Conservation (phyloP, 2,888 invertebrate species). For the Willowsia nigromaculata region DNA sequence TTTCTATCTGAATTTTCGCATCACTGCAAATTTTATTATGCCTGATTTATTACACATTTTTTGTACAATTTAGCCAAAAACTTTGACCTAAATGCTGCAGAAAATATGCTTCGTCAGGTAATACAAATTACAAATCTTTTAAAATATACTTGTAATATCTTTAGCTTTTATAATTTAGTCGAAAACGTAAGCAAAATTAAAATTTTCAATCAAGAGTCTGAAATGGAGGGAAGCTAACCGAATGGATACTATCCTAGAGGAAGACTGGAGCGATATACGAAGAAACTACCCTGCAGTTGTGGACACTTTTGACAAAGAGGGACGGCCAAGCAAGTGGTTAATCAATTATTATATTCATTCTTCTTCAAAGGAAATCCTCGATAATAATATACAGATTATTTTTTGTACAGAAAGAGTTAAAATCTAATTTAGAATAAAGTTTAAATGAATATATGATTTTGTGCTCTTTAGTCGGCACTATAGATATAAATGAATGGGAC, state of each 20-base stretch:
- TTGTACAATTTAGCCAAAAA: background rate
- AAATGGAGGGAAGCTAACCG: conserved; percentile 28
- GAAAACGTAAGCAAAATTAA: too few species aligned
- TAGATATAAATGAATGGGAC: conserved; percentile 30
- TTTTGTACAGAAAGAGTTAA: too few species aligned
- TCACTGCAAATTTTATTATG: background rate
- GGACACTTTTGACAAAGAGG: conserved; percentile 25
- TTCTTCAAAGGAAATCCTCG: too few species aligned
- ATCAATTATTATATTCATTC: too few species aligned
- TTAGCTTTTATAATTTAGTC: too few species aligned
- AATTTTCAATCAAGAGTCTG: too few species aligned
- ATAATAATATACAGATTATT: too few species aligned
- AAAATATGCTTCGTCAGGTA: background rate
- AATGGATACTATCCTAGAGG: conserved; percentile 18
- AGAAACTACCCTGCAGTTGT: conserved; percentile 7
- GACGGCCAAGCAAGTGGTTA: conserved; percentile 30
- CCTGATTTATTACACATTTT: background rate
- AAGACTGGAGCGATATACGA: conserved; percentile 41
- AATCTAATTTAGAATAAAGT: too few species aligned
- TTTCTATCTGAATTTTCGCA: background rate
- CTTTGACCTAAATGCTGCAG: background rate
- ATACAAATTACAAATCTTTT: too few species aligned
- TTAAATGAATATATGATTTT: too few species aligned
- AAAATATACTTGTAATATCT: too few species aligned
- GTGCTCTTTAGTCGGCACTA: background rate